Percentiles rank a stretch among this genome's conserved stretches.
phyloP scores from a whole-genome alignment of 2,797 vertebrate species.

The Botia almorhae region DNA sequence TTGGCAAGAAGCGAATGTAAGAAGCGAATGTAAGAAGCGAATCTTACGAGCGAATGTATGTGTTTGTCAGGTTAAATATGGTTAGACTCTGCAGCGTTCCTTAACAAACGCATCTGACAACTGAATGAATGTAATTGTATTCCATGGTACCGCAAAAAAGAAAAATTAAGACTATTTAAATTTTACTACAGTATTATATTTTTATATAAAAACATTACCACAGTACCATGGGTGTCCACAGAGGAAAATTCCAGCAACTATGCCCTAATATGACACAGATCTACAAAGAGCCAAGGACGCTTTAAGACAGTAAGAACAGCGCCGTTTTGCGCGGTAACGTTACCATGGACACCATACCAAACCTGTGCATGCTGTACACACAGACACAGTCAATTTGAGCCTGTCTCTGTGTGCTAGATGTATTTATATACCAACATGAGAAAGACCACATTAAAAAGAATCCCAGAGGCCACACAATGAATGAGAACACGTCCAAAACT shows the following conservation, averaged over 20 bases:
- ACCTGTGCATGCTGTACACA: conserved; percentile 25
- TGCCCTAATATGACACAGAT: conserved; percentile 16
- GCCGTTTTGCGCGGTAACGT: conserved; percentile 33
- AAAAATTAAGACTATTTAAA: too few species aligned
- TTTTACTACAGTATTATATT: too few species aligned
- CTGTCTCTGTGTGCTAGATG: conserved; percentile 3
- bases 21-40: too few species aligned
- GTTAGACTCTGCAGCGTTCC: too few species aligned
- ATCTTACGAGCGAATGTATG: not conserved
- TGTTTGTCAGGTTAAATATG: conserved; percentile 11
- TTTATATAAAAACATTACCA: too few species aligned
- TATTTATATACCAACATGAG: conserved; percentile 29
- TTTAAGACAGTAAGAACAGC: conserved; percentile 9
- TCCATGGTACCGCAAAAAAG: too few species aligned
- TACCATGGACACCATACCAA: conserved; percentile 51
- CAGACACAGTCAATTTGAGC: not conserved
- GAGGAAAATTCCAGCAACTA: not conserved
- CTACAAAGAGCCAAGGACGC: conserved; percentile 35
- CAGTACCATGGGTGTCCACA: not conserved
- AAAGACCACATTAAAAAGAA: conserved; percentile 7
- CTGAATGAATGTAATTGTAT: too few species aligned
- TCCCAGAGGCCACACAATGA: not conserved
- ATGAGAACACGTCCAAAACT: conserved; percentile 8
- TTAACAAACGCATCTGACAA: too few species aligned
- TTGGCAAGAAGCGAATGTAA: too few species aligned